Evolutionary conservation across 2,113 vertebrate species (phyloP), one percentile per base, ranked within the genome.

Genomic region (Peucedramus taeniatus): DNA sequence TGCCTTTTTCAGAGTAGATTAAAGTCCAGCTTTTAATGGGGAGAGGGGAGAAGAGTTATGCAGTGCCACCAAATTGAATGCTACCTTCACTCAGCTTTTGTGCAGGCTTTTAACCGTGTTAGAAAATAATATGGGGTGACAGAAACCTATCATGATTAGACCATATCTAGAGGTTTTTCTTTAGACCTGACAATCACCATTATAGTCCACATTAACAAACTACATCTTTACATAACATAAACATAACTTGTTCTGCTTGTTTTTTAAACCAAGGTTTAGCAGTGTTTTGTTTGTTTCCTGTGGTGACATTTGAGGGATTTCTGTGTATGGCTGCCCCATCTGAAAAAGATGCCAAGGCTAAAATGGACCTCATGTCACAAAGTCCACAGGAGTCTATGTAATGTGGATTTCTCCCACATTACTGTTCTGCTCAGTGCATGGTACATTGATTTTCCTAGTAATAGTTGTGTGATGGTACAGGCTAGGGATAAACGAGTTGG

Each of bases 321-420:
- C 37, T 14, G 24, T 0, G 0, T 74, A 49, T 6, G 35, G 40
- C 19, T 75, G 20, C 42, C 70, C 28, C 20, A n/a, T 15, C 20
- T 83, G 26, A 49, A 91, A 93, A 89, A 66, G 40, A 40, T n/a
- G 28, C 13, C 10, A 65, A 78, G 15, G 42, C 33, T 87, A 53
- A 57, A 80, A 63, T 66, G 50, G 26, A 72, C 26, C 40, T 80
- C 4, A 13, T n/a, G 13, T 63, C 33, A 68, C 3, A 1, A 57
- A 86, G 27, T 45, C 35, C 28, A 71, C 2, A 4, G 49, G 20
- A 20, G 10, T 47, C 18, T 60, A 3, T 1, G 6, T 72, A 39
- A n/a, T 35, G 40, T 68, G 40, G 31, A 50, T 82, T 85, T 33
- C 14, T 50, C 24, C 35, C 12, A 53, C 6, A 83, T 42, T 20